phyloP scores from a whole-genome alignment of 2,113 vertebrate species.

The Gasterosteus aculeatus region DNA sequence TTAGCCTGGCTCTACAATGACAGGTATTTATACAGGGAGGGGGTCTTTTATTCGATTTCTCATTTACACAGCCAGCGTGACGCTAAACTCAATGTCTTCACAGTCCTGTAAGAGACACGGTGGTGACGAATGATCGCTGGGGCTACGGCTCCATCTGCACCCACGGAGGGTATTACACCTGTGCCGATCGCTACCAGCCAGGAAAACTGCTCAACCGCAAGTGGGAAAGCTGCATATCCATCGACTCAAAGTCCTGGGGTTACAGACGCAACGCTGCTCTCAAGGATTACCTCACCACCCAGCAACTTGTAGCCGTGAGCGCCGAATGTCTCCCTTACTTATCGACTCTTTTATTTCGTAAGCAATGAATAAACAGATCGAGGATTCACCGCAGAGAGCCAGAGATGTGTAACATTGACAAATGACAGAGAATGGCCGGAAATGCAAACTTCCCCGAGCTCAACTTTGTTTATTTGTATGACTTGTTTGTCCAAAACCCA shows the following conservation, averaged over 20 bases:
- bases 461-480: neutral
- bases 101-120: constrained; percentile 90
- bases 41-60: neutral
- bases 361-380: neutral
- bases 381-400: neutral
- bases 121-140: constrained; percentile 98
- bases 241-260: constrained; percentile 91
- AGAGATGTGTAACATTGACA: neutral
- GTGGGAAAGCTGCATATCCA: constrained; percentile 97
- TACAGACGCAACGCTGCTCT: constrained; percentile 88
- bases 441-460: neutral
- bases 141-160: constrained; percentile 85
- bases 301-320: constrained; percentile 87
- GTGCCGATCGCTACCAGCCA: constrained; percentile 89
- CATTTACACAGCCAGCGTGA: neutral
- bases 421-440: neutral
- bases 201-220: constrained; percentile 90
- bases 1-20: constrained; percentile 97
- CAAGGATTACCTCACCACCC: constrained; percentile 83
- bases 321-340: neutral
- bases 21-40: constrained; percentile 77
- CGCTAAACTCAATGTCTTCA: neutral
- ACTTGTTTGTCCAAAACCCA: neutral
- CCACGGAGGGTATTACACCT: constrained; percentile 94
- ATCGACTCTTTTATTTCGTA: neutral